Evolutionary conservation across 2,888 invertebrate genomes (phyloP), one percentile per base, ranked within the genome.

Genomic region (Bugulina stolonifera): DNA sequence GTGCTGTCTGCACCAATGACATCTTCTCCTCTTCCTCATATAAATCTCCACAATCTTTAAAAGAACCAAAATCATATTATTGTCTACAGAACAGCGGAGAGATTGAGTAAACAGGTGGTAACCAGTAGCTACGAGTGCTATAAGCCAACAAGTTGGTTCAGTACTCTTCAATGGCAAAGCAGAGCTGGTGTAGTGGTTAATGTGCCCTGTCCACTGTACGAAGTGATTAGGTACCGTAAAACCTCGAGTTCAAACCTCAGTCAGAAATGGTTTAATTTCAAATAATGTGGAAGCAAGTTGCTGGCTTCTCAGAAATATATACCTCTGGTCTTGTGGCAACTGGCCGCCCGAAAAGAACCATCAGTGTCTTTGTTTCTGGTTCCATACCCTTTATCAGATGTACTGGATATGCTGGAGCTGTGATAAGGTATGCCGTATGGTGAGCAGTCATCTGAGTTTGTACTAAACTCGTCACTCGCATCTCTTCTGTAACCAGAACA

Each of bases 1-100:
- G 25, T 27, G 64, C 64, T 10, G 32, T 27, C 32, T 64, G 64
- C 29, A 64, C 32, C n/a, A 64, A 34, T 14, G 27, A 32, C 64
- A 64, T 14, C 27, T 25, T 64, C 32, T 64, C 64, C 32, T 64
- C 64, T 64, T 64, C 64, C 32, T 64, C 64, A 10, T 32, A 27
- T 3, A 64, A 64, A 27, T 64, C 64, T 18, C 32, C 32, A 64
- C 64, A 64, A 10, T 57, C 57, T 57, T 5, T n/a, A 57, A 57
- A n/a, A 23, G 52, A 52, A 52, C 10, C 52, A 52, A 10, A 14
- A 14, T n/a, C n/a, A n/a, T n/a, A n/a, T n/a, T n/a, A n/a, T n/a
- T n/a, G n/a, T n/a, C n/a, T n/a, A n/a, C n/a, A n/a, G n/a, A n/a
- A n/a, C n/a, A n/a, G n/a, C n/a, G n/a, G n/a, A n/a, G n/a, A n/a